These are phyloP conservation scores for Sminthopsis crassicaudata DNA, from an alignment of 2,113 vertebrate species.

Conservation along the genomic window DNA sequence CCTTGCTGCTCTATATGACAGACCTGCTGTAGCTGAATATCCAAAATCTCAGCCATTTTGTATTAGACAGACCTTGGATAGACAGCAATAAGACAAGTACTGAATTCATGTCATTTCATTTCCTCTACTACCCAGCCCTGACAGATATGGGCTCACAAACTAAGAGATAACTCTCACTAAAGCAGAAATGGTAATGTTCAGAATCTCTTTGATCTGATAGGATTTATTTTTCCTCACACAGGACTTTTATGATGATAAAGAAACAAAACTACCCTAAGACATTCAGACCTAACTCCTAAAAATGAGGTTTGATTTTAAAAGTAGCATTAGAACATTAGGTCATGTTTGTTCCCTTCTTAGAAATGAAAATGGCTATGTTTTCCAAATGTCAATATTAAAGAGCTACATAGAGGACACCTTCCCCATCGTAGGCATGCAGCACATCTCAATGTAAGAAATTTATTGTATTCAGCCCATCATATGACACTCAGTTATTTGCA, in stretches of 20 bases:
- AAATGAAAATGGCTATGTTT: neutral
- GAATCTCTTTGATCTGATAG: neutral
- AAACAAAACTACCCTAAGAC: constrained; percentile 20
- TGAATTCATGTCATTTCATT: neutral
- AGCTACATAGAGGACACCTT: neutral
- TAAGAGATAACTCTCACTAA: constrained; percentile 16
- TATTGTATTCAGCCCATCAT: neutral
- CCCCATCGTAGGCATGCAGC: neutral
- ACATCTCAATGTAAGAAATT: constrained; percentile 16
- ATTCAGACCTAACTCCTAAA: constrained; percentile 52
- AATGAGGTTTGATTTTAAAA: constrained; percentile 47
- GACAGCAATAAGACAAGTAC: neutral
- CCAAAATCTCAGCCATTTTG: neutral
- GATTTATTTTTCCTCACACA: constrained; percentile 32
- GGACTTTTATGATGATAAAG: constrained; percentile 30
- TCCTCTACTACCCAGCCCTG: neutral
- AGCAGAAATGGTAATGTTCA: neutral
- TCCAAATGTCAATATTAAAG: neutral
- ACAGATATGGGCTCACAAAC: neutral
- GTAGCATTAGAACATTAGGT: constrained; percentile 32
- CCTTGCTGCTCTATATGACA: neutral
- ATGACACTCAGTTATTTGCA: constrained; percentile 25
- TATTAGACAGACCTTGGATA: neutral
- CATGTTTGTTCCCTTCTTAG: neutral
- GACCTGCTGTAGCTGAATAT: neutral